Base-by-base conservation (phyloP, 2,888 invertebrate genomes). In the Podabrus alpinus region DNA sequence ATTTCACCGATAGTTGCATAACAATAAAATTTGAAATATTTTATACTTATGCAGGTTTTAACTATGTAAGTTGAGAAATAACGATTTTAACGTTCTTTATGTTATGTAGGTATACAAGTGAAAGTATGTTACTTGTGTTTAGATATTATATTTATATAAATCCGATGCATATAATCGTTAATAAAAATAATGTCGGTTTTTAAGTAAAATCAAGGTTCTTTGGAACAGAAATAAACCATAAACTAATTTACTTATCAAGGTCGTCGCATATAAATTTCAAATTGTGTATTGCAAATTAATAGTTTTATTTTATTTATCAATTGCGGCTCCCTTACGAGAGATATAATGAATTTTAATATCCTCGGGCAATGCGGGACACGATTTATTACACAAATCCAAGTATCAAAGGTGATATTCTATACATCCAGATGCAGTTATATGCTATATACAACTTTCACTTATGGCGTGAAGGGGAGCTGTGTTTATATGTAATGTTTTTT, bases 371-470 rank as follows among this genome's bases (percentile, higher is more conserved):
- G 62, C 19, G 62, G 19, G 17, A 25, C 68, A 72, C 66, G 59
- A 64, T 69, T 69, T 73, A 73, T 73, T 73, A 29, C 69, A 73
- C 66, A 69, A 66, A 69, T 66, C 60, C 19, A 69, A 16, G 66
- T 24, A 66, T 60, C 71, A 66, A 62, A 74, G 67, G 71, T 74
- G 69, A 71, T 73, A 69, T 64, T 21, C 69, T 25, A 45, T 17
- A 66, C 24, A 71, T 71, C 45, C 59, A 66, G 59, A 66, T 59
- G 25, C 61, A 66, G 60, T 66, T 62, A 19, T 68, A 67, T 69
- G 60, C 69, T 62, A 19, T 68, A 67, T 69, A 66, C 66, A 72
- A 75, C 75, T 75, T 75, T 75, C 75, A 75, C 75, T 75, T 75
- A 62, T 15, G 15, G 45, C 29, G 72, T 71, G 72, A 75, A 75